phyloP scores from a whole-genome alignment of 2,797 vertebrate genomes.

The Lutjanus campechanus region DNA sequence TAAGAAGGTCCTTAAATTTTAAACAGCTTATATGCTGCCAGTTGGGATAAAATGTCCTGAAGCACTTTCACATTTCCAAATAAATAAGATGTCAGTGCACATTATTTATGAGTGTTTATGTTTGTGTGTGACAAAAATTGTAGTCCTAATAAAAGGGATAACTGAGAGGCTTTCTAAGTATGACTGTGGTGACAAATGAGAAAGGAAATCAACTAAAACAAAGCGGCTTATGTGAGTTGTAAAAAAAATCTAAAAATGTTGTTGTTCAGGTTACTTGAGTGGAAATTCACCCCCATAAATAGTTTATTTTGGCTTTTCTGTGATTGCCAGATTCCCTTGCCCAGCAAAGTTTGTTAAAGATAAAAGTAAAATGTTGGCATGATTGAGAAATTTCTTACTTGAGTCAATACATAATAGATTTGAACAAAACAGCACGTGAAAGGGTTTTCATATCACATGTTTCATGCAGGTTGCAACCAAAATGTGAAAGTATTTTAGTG shows the following conservation, averaged over 20 bases:
- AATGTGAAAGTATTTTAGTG: conserved; percentile 2
- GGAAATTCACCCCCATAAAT: background rate
- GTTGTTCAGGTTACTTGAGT: background rate
- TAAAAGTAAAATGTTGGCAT: background rate
- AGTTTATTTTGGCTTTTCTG: background rate
- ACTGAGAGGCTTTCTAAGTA: background rate
- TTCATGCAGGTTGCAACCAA: conserved; percentile 24
- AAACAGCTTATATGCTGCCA: background rate
- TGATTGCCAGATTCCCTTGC: background rate
- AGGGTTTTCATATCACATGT: background rate
- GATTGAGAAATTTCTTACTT: conserved; percentile 21
- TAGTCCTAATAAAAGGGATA: background rate
- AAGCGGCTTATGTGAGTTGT: background rate
- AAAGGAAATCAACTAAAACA: background rate
- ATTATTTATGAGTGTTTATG: background rate
- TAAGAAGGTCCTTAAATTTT: background rate
- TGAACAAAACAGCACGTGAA: conserved; percentile 9
- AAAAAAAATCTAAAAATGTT: background rate
- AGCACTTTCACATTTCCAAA: background rate
- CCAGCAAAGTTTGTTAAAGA: background rate
- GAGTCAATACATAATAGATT: conserved; percentile 33
- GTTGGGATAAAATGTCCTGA: background rate
- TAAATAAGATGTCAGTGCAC: background rate
- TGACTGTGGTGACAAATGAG: background rate
- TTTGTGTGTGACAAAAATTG: background rate